These are phyloP conservation scores for Athalia rosae DNA, from an alignment of 2,888 invertebrate genomes.

Conservation along the genomic window DNA sequence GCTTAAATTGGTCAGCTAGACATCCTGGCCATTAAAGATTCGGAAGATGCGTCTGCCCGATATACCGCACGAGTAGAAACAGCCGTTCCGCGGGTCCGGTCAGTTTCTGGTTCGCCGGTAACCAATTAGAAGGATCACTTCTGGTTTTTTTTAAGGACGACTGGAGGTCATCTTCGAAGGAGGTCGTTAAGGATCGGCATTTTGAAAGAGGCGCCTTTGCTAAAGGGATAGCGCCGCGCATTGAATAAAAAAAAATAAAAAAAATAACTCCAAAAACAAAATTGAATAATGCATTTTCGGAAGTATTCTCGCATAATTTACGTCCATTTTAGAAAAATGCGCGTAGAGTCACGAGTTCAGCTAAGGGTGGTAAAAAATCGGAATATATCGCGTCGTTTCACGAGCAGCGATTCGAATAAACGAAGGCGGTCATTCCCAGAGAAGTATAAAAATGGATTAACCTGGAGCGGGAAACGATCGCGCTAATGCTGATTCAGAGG, in stretches of 20 bases:
- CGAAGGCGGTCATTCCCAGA: not conserved
- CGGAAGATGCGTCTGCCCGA: conserved; percentile 64
- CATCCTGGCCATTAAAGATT: conserved; percentile 58
- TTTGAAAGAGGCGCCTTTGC: conserved; percentile 7
- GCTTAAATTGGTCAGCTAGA: conserved; percentile 64
- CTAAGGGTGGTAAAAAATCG: too few species aligned
- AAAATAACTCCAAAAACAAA: too few species aligned
- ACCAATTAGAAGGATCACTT: conserved; percentile 64
- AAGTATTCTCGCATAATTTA: too few species aligned
- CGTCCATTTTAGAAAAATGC: not conserved
- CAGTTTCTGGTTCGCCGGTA: conserved; percentile 51
- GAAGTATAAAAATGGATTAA: not conserved
- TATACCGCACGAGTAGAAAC: conserved; percentile 56
- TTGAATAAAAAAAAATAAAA: not conserved
- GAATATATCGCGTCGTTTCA: not conserved
- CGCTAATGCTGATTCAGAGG: conserved; percentile 23
- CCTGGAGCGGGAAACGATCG: not conserved
- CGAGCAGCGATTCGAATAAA: not conserved
- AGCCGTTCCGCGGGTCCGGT: conserved; percentile 17
- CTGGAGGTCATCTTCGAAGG: conserved; percentile 32
- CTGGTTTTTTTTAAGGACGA: conserved; percentile 29
- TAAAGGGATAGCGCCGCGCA: not conserved
- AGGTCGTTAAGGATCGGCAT: conserved; percentile 32
- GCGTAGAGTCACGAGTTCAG: too few species aligned
- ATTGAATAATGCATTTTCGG: too few species aligned